Percentiles rank a stretch among this genome's conserved stretches.
phyloP scores from a whole-genome alignment of 30 jellyfish, hydroid and myxozoan species.

The Sanderia malayensis region DNA sequence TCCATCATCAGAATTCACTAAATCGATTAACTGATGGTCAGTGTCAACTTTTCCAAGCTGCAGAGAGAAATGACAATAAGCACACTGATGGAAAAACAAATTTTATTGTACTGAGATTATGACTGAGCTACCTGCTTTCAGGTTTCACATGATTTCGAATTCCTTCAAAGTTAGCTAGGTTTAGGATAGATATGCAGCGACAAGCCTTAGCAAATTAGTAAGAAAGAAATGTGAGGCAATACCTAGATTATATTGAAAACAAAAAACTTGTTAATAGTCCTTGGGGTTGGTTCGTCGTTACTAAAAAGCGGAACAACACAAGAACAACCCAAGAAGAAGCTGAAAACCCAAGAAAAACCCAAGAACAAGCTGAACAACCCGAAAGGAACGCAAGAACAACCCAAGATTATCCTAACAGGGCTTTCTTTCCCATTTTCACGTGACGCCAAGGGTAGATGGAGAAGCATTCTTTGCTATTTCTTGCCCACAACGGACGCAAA shows the following conservation, averaged over 20 bases:
- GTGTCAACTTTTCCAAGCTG: slow-evolving; percentile 4
- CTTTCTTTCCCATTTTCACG: too few relatives aligned
- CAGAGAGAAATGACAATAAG: not conserved
- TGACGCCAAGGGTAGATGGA: not conserved
- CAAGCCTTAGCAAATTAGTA: not conserved
- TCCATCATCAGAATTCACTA: not conserved
- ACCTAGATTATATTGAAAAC: too few relatives aligned
- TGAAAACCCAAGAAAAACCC: too few relatives aligned
- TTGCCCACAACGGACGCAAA: slow-evolving; percentile 6
- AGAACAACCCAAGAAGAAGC: too few relatives aligned
- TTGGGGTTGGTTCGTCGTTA: too few relatives aligned
- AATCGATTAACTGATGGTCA: not conserved
- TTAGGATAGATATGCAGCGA: not conserved
- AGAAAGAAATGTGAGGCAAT: not conserved
- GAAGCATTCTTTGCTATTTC: not conserved
- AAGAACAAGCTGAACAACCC: too few relatives aligned
- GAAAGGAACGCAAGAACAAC: too few relatives aligned
- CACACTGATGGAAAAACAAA: not conserved
- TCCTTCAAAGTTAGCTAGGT: not conserved
- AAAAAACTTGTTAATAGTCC: not conserved
- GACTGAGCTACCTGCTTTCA: not conserved
- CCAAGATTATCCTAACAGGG: too few relatives aligned
- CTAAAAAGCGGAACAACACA: too few relatives aligned
- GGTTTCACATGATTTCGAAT: not conserved
- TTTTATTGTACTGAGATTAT: not conserved